phyloP scores from a whole-genome alignment of 2,113 vertebrate genomes.

The Nibea coibor region DNA sequence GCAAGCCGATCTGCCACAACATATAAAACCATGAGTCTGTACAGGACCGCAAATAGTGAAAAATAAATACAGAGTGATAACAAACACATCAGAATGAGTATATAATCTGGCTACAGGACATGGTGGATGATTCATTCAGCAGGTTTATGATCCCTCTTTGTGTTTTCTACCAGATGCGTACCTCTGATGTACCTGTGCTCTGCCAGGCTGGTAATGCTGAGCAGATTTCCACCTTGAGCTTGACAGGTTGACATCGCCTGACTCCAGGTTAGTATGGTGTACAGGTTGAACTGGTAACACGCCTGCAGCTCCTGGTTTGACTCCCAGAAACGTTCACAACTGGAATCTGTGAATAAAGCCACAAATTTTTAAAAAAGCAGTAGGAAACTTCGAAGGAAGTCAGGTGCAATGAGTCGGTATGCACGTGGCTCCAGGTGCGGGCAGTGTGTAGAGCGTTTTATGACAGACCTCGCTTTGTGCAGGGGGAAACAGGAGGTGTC shows the following conservation, averaged over 20 bases:
- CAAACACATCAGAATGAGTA: too few species aligned
- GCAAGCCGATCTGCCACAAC: constrained; percentile 85
- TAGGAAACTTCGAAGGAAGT: background rate
- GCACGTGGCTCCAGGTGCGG: background rate
- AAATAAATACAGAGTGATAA: background rate
- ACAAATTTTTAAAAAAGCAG: background rate
- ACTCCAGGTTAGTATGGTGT: constrained; percentile 89
- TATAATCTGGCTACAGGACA: background rate
- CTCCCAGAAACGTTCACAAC: constrained; percentile 89
- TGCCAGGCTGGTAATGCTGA: constrained; percentile 85
- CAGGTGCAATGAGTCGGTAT: background rate
- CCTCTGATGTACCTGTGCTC: constrained; percentile 90
- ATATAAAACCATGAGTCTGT: background rate
- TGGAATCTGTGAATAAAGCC: constrained; percentile 68
- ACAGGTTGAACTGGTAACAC: constrained; percentile 94
- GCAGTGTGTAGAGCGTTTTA: too few species aligned
- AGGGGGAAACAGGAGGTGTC: background rate
- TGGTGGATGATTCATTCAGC: background rate
- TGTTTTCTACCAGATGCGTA: constrained; percentile 70
- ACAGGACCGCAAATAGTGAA: background rate
- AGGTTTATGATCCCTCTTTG: background rate
- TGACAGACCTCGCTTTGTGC: background rate
- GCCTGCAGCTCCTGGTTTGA: constrained; percentile 80
- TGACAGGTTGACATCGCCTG: constrained; percentile 89
- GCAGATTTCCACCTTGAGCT: constrained; percentile 90